Percentiles rank a stretch among this genome's conserved stretches.
Conservation (phyloP, 2,888 invertebrate genomes). For the Acheta domesticus region DNA sequence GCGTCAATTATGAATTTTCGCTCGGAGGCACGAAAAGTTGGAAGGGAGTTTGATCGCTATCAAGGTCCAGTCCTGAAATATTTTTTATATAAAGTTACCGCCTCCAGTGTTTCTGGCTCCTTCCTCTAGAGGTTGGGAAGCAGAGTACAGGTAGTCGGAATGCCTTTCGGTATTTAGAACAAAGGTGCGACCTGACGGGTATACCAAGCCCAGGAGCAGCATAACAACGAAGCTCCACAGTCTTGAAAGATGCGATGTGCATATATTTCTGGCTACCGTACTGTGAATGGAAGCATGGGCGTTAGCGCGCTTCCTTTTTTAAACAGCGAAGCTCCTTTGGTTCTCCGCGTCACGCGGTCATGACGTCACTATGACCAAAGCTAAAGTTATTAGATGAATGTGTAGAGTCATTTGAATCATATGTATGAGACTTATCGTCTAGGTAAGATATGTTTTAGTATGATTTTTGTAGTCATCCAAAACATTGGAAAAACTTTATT, state of each 20-base stretch:
- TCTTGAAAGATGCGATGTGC: constrained; percentile 1
- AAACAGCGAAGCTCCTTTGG: no score
- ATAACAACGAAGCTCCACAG: not conserved
- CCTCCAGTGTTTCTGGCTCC: not conserved
- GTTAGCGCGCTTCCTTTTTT: no score
- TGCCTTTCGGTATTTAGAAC: constrained; percentile 18
- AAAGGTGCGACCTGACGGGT: not conserved
- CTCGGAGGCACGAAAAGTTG: constrained; percentile 2
- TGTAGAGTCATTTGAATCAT: no score
- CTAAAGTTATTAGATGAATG: no score
- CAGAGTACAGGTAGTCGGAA: not conserved
- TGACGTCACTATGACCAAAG: no score
- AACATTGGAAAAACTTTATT: no score
- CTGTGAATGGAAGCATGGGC: not conserved
- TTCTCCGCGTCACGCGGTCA: no score
- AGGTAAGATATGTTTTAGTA: no score
- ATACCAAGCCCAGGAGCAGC: not conserved
- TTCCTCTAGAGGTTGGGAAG: not conserved
- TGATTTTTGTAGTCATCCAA: no score
- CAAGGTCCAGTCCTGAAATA: constrained; percentile 8
- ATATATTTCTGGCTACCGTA: not conserved
- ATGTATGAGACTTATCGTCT: no score
- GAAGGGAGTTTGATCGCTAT: constrained; percentile 18
- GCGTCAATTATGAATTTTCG: constrained; percentile 10
- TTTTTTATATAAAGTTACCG: not conserved